These are phyloP conservation scores for Danio jaintianensis DNA, from an alignment of 2,797 vertebrate genomes.

Conservation along the genomic window DNA sequence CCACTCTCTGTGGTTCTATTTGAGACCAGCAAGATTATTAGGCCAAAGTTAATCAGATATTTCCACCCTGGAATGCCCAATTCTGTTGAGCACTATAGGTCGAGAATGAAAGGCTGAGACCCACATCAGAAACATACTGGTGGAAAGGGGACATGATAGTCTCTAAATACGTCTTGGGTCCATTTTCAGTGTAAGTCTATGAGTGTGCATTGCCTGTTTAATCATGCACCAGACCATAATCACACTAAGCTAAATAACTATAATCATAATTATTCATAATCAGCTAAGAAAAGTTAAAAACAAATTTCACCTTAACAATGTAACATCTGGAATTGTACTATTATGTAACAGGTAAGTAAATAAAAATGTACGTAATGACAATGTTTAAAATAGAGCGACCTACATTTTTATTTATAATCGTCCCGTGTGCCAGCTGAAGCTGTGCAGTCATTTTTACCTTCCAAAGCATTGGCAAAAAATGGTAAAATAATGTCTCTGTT, in stretches of 20 bases:
- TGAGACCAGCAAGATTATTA: no score
- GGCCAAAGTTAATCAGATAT: no score
- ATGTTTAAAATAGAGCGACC: neutral
- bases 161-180: neutral
- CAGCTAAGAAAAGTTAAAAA: neutral
- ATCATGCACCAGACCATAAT: neutral
- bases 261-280: neutral
- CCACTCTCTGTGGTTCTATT: no score
- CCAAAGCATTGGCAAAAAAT: neutral
- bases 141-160: no score
- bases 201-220: neutral
- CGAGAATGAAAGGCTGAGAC: no score
- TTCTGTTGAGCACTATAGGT: no score
- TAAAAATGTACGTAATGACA: neutral
- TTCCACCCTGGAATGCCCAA: no score
- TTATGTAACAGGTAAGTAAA: neutral
- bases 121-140: no score
- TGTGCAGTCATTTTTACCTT: neutral
- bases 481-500: neutral
- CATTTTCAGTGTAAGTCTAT: neutral
- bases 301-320: neutral
- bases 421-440: neutral
- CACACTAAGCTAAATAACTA: no score
- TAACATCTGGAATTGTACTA: neutral
- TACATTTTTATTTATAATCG: neutral